Percentiles rank a stretch among this genome's conserved stretches.
Evolutionary conservation across 2,888 invertebrate genomes (phyloP).

Genomic region (Archips crataeganus): DNA sequence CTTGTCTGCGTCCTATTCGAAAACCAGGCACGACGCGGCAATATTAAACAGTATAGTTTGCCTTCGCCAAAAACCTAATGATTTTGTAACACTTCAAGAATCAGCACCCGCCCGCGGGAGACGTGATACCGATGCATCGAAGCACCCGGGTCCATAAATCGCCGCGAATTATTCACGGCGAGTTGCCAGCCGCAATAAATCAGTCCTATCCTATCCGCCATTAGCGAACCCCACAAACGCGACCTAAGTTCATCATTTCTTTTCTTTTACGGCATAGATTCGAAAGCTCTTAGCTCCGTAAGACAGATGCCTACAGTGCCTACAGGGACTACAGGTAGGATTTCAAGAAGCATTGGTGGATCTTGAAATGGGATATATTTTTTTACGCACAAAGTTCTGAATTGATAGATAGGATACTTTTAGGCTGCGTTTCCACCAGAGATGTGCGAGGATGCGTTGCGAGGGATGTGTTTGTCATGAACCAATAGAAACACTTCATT

Average conservation of each 20-base stretch:
- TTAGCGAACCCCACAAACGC: constrained; percentile 63
- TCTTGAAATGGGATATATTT: too few species aligned
- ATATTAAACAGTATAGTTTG: too few species aligned
- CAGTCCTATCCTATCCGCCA: constrained; percentile 76
- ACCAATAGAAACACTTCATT: too few species aligned
- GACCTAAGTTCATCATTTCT: constrained; percentile 21
- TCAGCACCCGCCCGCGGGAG: neutral
- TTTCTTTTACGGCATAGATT: neutral
- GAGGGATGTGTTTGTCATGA: too few species aligned
- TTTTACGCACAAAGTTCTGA: too few species aligned
- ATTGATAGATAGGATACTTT: too few species aligned
- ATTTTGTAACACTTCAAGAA: neutral
- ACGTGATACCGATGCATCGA: constrained; percentile 18
- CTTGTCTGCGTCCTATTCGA: too few species aligned
- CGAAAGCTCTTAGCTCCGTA: neutral
- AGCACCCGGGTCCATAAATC: constrained; percentile 63
- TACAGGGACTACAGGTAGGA: too few species aligned
- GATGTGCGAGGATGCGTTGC: too few species aligned
- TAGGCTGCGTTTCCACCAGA: too few species aligned
- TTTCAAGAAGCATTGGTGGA: too few species aligned
- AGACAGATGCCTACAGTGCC: neutral
- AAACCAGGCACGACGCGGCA: too few species aligned
- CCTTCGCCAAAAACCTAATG: neutral
- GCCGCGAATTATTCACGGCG: constrained; percentile 78
- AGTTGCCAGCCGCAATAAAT: constrained; percentile 75